Evolutionary conservation across 2,888 invertebrate genomes (phyloP).

Genomic region (Mythimna ferrago): DNA sequence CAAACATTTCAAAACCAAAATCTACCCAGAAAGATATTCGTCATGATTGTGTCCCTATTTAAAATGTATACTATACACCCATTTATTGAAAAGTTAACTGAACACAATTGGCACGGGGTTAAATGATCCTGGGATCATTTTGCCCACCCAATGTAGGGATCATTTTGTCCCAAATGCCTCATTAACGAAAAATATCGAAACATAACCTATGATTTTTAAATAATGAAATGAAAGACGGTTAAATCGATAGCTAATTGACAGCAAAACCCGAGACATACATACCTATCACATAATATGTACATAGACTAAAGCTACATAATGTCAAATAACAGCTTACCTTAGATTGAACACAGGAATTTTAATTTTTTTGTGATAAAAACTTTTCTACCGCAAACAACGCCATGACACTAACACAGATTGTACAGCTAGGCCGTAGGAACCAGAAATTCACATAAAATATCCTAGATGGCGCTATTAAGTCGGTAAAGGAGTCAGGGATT

Average conservation of each 20-base stretch:
- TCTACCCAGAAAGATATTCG: neutral
- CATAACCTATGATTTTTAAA: constrained; percentile 4
- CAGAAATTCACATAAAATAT: constrained; percentile 9
- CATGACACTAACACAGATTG: constrained; percentile 3
- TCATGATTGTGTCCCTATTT: constrained; percentile 1
- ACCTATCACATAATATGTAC: constrained; percentile 4
- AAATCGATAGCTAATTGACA: neutral
- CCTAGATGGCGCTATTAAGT: constrained; percentile 5
- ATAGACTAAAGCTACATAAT: constrained; percentile 8
- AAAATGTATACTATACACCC: constrained; percentile 4
- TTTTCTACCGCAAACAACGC: constrained; percentile 1
- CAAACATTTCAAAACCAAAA: neutral
- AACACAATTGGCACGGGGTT: constrained; percentile 1
- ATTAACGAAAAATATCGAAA: constrained; percentile 4
- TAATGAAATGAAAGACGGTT: neutral
- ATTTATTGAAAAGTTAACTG: constrained; percentile 1
- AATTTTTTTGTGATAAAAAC: constrained; percentile 1
- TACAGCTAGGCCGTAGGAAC: constrained; percentile 10
- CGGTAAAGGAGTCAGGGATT: constrained; percentile 3
- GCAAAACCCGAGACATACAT: constrained; percentile 1
- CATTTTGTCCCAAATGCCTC: no score
- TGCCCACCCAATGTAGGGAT: constrained; percentile 2
- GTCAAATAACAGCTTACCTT: constrained; percentile 11
- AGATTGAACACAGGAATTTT: constrained; percentile 8
- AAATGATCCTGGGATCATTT: constrained; percentile 2